Conservation (phyloP, 2,113 vertebrate genomes). For the Cynopterus brachyotis region DNA sequence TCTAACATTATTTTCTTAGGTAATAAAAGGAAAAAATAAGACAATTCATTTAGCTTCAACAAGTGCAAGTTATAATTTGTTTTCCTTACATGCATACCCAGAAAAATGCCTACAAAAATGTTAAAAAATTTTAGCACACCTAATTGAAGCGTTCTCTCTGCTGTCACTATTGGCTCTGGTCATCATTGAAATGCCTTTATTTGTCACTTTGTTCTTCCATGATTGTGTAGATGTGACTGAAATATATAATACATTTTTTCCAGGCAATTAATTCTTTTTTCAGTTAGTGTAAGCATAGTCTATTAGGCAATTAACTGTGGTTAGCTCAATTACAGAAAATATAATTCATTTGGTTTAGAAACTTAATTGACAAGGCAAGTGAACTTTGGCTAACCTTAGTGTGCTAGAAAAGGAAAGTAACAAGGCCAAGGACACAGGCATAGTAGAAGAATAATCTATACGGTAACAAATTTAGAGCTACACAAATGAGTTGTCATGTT, state of each 20-base stretch:
- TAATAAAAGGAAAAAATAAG: background rate
- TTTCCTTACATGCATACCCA: background rate
- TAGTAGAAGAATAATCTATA: background rate
- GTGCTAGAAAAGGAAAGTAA: background rate
- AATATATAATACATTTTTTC: slow-evolving; percentile 67
- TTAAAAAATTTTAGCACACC: background rate
- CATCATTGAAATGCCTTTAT: background rate
- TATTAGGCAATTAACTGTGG: slow-evolving; percentile 75
- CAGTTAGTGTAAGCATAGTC: slow-evolving; percentile 54
- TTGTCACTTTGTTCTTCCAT: background rate
- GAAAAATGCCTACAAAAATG: background rate
- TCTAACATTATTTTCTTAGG: background rate
- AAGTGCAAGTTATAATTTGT: background rate
- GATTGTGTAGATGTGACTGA: slow-evolving; percentile 42
- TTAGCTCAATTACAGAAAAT: slow-evolving; percentile 72
- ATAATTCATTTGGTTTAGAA: slow-evolving; percentile 69
- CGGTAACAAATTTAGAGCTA: fast-evolving
- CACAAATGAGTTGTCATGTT: fast-evolving
- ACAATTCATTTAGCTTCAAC: background rate
- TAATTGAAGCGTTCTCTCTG: background rate
- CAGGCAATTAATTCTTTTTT: slow-evolving; percentile 72
- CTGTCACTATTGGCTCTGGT: background rate
- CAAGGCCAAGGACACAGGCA: background rate
- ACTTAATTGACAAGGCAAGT: slow-evolving; percentile 56
- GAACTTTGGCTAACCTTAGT: slow-evolving; percentile 64